Conservation (phyloP, 1,140 invertebrate species). For the Trissolcus basalis region DNA sequence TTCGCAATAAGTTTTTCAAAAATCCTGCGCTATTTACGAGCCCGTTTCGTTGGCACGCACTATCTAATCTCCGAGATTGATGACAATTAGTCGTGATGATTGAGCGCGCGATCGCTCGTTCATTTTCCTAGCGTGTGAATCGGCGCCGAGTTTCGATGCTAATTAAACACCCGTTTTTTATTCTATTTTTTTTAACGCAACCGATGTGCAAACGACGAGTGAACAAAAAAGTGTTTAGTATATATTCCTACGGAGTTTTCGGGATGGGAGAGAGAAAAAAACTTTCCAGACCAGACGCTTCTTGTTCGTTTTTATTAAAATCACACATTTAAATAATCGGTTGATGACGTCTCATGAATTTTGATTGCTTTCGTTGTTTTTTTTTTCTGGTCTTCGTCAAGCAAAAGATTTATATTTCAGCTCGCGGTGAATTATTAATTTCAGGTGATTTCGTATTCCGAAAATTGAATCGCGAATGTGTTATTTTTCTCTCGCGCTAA, state of each 20-base stretch:
- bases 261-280: slow-evolving; percentile 5
- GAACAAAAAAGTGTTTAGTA: slow-evolving; percentile 30
- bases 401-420: neutral
- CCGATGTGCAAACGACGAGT: too few relatives aligned
- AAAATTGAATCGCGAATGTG: too few relatives aligned
- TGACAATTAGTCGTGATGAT: slow-evolving; percentile 23
- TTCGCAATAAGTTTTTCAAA: slow-evolving; percentile 18
- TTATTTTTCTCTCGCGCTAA: too few relatives aligned
- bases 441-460: too few relatives aligned
- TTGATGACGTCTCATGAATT: slow-evolving; percentile 32
- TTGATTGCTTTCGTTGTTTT: slow-evolving; percentile 12
- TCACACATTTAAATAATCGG: slow-evolving; percentile 40
- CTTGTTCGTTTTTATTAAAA: slow-evolving; percentile 35
- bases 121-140: slow-evolving; percentile 9
- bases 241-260: slow-evolving; percentile 25
- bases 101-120: slow-evolving; percentile 10
- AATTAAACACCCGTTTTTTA: slow-evolving; percentile 11
- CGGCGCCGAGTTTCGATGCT: slow-evolving; percentile 2
- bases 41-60: slow-evolving; percentile 2
- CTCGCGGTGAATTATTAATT: too few relatives aligned
- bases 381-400: slow-evolving; percentile 3
- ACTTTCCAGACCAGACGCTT: slow-evolving; percentile 26
- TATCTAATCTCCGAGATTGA: slow-evolving; percentile 23
- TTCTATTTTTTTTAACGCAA: too few relatives aligned
- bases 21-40: slow-evolving; percentile 29